These are phyloP conservation scores for Atrina japonica DNA, from an alignment of 2,888 invertebrate species.

Conservation along the genomic window DNA sequence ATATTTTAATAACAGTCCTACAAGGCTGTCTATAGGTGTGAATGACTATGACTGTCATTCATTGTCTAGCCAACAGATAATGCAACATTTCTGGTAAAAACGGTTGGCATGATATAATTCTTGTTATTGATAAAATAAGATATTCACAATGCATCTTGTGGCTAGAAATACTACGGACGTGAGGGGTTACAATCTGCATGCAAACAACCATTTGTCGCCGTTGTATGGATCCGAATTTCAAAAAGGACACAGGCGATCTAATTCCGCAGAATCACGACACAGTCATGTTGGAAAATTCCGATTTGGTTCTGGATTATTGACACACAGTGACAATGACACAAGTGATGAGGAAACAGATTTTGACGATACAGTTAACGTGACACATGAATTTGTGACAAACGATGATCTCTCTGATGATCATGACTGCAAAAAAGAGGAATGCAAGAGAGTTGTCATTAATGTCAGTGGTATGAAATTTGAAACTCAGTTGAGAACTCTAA, in stretches of 20 bases:
- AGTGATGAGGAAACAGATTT: conserved; percentile 18
- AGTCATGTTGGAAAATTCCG: conserved; percentile 4
- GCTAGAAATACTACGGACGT: conserved; percentile 6
- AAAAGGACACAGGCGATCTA: conserved; percentile 11
- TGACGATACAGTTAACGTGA: background rate
- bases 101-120: no score
- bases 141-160: conserved; percentile 25
- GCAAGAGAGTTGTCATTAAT: conserved; percentile 72
- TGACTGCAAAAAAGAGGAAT: conserved; percentile 66
- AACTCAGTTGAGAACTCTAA: conserved; percentile 77
- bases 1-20: no score
- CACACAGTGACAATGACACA: conserved; percentile 1
- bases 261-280: conserved; percentile 17
- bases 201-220: conserved; percentile 6
- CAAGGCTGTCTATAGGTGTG: no score
- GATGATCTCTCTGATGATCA: conserved; percentile 49
- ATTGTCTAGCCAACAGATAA: no score
- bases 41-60: no score
- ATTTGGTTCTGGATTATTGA: conserved; percentile 16
- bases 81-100: no score
- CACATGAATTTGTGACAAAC: conserved; percentile 8
- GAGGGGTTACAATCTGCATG: background rate
- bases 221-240: background rate
- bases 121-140: no score
- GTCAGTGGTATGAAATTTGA: conserved; percentile 78